A percentile compares a stretch with the other conserved stretches of the same genome.
phyloP scores from a whole-genome alignment of 2,888 invertebrate species.

The Aphodius granarius region DNA sequence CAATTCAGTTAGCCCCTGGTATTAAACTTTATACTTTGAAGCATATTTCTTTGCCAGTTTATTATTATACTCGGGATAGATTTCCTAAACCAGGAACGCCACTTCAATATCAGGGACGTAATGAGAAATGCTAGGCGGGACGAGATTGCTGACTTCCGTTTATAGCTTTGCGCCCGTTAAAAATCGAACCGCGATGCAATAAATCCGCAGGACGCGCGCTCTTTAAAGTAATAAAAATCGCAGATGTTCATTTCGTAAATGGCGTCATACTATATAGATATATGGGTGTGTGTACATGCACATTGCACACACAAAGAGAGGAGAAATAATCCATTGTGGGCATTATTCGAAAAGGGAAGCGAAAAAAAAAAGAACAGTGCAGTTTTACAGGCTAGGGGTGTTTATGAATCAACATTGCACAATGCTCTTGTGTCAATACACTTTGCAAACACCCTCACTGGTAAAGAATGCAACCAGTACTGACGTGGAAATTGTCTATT shows the following conservation, averaged over 20 bases:
- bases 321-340: neutral
- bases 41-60: neutral
- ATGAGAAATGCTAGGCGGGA: neutral
- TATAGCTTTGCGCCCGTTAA: neutral
- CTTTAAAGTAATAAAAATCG: slow-evolving; percentile 28
- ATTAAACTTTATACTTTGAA: neutral
- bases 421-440: slow-evolving; percentile 9
- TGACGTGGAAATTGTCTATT: too few relatives aligned
- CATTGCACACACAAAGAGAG: neutral
- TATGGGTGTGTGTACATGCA: too few relatives aligned
- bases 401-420: slow-evolving; percentile 13
- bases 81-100: neutral
- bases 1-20: too few relatives aligned
- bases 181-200: slow-evolving; percentile 1
- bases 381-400: neutral
- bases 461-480: neutral
- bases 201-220: slow-evolving; percentile 18
- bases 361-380: neutral
- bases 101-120: neutral
- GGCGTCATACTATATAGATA: too few relatives aligned
- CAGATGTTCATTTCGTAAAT: slow-evolving; percentile 33
- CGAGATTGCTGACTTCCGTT: neutral
- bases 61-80: neutral
- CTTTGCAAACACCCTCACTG: neutral
- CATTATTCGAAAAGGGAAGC: neutral